Evolutionary conservation across 37 sponge, comb jelly and placozoan genomes (phyloP).

Genomic region (Theonella swinhoei): DNA sequence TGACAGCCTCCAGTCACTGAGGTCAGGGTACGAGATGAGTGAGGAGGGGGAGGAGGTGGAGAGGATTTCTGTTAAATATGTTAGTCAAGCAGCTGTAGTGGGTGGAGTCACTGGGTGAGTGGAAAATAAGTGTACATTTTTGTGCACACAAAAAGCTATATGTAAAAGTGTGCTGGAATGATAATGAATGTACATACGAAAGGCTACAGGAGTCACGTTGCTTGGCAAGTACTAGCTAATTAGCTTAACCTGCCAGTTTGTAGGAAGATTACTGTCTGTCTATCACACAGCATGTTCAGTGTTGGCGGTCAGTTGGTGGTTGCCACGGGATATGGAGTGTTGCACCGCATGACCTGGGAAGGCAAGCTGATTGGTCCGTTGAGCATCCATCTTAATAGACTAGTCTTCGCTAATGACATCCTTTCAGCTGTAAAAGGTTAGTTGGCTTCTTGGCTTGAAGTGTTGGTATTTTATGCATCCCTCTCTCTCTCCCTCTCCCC

Average conservation of each 20-base stretch:
- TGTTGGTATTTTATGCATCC: too few species aligned
- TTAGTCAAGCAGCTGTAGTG: constrained; percentile 36
- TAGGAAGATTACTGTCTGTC: too few species aligned
- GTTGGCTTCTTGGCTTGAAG: too few species aligned
- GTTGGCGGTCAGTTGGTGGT: constrained; percentile 44
- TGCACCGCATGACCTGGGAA: constrained; percentile 70
- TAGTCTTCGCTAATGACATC: constrained; percentile 62
- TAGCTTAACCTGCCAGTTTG: not conserved
- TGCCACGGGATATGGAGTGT: constrained; percentile 39
- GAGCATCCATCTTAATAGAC: constrained; percentile 29
- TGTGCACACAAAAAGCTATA: too few species aligned
- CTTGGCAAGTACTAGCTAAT: not conserved
- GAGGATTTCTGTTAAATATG: constrained; percentile 15
- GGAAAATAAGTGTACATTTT: too few species aligned
- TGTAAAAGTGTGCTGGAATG: too few species aligned
- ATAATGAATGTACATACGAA: too few species aligned
- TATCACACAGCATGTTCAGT: constrained; percentile 4
- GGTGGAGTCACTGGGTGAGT: constrained; percentile 33
- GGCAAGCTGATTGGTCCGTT: constrained; percentile 46
- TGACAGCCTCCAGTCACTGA: too few species aligned
- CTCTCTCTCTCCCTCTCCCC: too few species aligned
- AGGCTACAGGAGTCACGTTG: not conserved
- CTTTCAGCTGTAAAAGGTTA: constrained; percentile 62
- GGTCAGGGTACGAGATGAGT: constrained; percentile 12
- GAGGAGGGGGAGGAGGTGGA: constrained; percentile 37